Evolutionary conservation across 2,113 vertebrate species (phyloP), one percentile per base, ranked within the genome.

Genomic region (Scalopus aquaticus): DNA sequence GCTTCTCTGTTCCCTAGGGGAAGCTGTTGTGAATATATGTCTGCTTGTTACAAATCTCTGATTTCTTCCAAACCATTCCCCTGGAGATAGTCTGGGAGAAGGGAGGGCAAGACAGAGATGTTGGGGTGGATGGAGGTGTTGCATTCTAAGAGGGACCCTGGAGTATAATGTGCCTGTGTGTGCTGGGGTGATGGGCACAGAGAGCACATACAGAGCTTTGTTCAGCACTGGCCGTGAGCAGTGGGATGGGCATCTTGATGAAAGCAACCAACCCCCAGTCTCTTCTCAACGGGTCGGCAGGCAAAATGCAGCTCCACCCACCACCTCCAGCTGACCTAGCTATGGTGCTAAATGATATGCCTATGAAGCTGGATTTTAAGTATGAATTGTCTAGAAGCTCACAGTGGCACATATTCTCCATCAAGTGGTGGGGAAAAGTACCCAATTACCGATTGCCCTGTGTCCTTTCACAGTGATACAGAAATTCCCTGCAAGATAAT

Each of bases 51-150:
- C 30, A 85, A 32, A 90, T 51, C 42, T 92, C 42, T 60, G 51
- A 28, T 49, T 69, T 85, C 74, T 92, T 72, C 77, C 93, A 58
- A 96, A 76, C n/a, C 89, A 51, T 90, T 92, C 60, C 74, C 70
- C 54, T 20, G 35, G 99, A 7, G 99, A 99, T 98, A 99, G 98
- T 49, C 91, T 62, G 64, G 88, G 62, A 96, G 49, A 64, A 51
- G 16, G 16, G 49, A 17, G 16, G 49, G 16, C 49, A 51, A 51
- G 49, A 51, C 49, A 16, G 49, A 51, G 16, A 15, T 51, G 49
- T 51, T 17, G 49, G 49, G 49, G 16, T 51, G 49, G 49, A 51
- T 51, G 49, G 49, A 51, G 49, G 44, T 72, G 56, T 4, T 72
- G 24, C 2, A 26, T 37, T 9, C 70, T 37, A 62, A 8, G 26